Conservation (phyloP, 2,113 vertebrate species). For the Xiphophorus hellerii region DNA sequence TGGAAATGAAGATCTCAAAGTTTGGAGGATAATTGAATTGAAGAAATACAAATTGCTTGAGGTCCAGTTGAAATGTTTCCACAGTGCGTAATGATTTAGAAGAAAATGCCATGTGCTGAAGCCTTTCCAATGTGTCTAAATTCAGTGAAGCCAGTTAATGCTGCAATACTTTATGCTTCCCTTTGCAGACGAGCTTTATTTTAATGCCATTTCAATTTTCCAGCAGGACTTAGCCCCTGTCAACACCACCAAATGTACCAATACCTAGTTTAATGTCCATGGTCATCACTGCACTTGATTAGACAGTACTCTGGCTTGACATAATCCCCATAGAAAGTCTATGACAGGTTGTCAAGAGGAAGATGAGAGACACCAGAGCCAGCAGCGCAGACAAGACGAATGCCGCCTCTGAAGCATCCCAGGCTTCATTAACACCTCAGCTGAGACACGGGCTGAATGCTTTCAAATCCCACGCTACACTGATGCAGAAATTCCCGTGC, state of each 20-base stretch:
- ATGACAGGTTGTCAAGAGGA: neutral
- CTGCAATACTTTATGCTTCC: too few species aligned
- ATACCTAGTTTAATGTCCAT: neutral
- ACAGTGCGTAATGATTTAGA: too few species aligned
- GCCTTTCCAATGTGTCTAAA: too few species aligned
- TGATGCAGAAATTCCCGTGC: too few species aligned
- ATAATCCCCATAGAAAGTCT: neutral
- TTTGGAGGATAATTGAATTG: too few species aligned
- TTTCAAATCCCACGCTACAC: neutral
- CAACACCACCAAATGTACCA: neutral
- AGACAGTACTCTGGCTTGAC: neutral
- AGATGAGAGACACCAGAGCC: neutral
- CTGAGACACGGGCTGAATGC: neutral
- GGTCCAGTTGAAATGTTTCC: too few species aligned
- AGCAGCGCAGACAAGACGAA: neutral
- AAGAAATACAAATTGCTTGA: too few species aligned
- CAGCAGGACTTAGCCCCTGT: neutral
- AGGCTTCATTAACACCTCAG: neutral
- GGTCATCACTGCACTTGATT: neutral
- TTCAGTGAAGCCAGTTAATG: too few species aligned
- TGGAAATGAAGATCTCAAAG: too few species aligned
- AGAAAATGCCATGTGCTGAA: too few species aligned
- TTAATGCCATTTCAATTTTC: neutral
- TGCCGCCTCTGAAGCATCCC: neutral
- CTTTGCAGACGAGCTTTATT: neutral